Base-by-base conservation (phyloP, 2,113 vertebrate genomes). In the Ascaphus truei region DNA sequence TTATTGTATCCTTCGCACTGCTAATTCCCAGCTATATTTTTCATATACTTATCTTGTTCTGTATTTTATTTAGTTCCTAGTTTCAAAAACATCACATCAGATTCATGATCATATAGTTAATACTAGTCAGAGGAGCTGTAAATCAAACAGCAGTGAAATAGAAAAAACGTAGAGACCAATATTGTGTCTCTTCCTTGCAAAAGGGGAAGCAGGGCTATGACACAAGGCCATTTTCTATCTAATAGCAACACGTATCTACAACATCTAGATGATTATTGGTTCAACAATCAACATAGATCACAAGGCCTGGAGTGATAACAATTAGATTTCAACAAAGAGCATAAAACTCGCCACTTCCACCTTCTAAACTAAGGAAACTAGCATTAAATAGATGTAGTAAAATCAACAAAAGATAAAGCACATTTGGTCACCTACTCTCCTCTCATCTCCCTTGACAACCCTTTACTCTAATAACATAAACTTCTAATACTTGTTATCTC, bases 161-260 rank as follows among this genome's bases (percentile, higher is more conserved):
- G 18, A 50, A 31, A 37, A 55, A 30, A 23, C 29, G 9, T 47
- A 30, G 20, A 50, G 53, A 47, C 23, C 41, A 68, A 60, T 51
- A 51, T 26, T 39, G 16, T 59, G 60, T 68, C 31, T 68, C 43
- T 60, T 51, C 66, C 66, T 60, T 50, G n/a, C 55, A 71, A 71
- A 71, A 71, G 56, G 34, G 56, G 67, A 71, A 71, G 43, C 33
- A 47, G 66, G 61, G 33, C 26, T 71, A 52, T 61, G 26, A 52
- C 23, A 61, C n/a, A 39, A 39, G 27, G 31, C 30, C 56, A 61
- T n/a, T n/a, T n/a, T n/a, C n/a, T n/a, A n/a, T 41, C 45, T 36
- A 59, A 60, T 33, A 13, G 5, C 16, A 52, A 34, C 33, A 60
- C 67, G 39, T 61, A 71, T 71, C 67, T 71, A 9, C 30, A 15